phyloP scores from a whole-genome alignment of 2,888 invertebrate species.

The Exocentrus adspersus region DNA sequence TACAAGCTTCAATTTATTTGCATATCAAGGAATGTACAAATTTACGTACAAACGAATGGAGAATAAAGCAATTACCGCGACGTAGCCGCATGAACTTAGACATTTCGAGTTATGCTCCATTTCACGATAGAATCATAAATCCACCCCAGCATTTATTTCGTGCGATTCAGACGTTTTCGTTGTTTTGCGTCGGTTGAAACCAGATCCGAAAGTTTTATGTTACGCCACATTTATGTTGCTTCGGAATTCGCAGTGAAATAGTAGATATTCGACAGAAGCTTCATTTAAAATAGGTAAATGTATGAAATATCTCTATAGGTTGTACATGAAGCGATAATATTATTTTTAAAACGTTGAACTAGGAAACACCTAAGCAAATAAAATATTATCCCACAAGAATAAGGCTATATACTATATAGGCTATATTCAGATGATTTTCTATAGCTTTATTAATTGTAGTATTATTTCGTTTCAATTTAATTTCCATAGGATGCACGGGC shows the following conservation, averaged over 20 bases:
- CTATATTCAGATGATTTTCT: no score
- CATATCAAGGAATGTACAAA: no score
- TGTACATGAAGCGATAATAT: not conserved
- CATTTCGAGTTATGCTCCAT: slow-evolving; percentile 45
- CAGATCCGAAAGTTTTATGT: slow-evolving; percentile 6
- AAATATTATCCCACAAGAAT: no score
- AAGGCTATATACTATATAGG: no score
- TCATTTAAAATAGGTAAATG: not conserved
- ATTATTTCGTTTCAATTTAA: not conserved
- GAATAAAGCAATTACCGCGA: slow-evolving; percentile 36
- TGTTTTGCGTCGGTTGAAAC: slow-evolving; percentile 16
- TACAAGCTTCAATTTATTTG: no score
- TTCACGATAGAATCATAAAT: slow-evolving; percentile 47
- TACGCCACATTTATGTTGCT: slow-evolving; percentile 3
- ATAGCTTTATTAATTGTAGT: not conserved
- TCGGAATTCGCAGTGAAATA: slow-evolving; percentile 2
- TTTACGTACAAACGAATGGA: not conserved
- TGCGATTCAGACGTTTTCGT: slow-evolving; percentile 17
- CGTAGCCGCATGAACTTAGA: slow-evolving; percentile 38
- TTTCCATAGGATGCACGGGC: not conserved
- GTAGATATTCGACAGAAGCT: slow-evolving; percentile 2
- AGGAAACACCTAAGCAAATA: no score
- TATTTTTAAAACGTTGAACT: no score
- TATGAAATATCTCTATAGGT: not conserved
- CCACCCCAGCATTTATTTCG: slow-evolving; percentile 14